phyloP scores from a whole-genome alignment of 35 echinoderm and acorn worm species.

The Lytechinus variegatus region DNA sequence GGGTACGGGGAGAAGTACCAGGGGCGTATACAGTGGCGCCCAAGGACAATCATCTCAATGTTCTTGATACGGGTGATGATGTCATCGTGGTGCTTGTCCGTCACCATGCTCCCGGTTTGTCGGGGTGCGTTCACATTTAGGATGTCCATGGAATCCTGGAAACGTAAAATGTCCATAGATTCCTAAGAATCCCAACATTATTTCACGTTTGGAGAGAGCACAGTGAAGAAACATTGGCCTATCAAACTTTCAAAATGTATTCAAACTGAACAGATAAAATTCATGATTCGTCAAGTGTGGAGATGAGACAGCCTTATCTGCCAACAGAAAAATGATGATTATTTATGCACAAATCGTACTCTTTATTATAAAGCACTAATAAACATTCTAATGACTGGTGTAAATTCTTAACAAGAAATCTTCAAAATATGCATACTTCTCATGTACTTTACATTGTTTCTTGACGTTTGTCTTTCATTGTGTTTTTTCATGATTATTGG shows the following conservation, averaged over 20 bases:
- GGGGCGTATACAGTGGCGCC: constrained; percentile 87
- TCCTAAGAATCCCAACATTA: neutral
- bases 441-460: no score
- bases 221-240: neutral
- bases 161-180: constrained; percentile 14
- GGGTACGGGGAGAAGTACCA: constrained; percentile 97
- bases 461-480: no score
- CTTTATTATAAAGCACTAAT: no score
- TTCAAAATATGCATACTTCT: no score
- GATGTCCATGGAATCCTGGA: constrained; percentile 32
- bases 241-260: neutral
- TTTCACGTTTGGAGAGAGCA: neutral
- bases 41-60: constrained; percentile 89
- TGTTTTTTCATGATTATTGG: no score
- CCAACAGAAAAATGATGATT: no score
- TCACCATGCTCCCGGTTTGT: constrained; percentile 90
- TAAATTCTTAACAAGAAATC: no score
- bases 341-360: no score
- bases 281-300: no score
- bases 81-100: constrained; percentile 94
- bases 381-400: no score
- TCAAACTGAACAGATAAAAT: no score
- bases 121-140: constrained; percentile 60
- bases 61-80: constrained; percentile 95
- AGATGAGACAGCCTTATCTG: no score